A percentile compares a stretch with the other conserved stretches of the same genome.
phyloP scores from a whole-genome alignment of 2,113 vertebrate species.

The Desmodus rotundus region DNA sequence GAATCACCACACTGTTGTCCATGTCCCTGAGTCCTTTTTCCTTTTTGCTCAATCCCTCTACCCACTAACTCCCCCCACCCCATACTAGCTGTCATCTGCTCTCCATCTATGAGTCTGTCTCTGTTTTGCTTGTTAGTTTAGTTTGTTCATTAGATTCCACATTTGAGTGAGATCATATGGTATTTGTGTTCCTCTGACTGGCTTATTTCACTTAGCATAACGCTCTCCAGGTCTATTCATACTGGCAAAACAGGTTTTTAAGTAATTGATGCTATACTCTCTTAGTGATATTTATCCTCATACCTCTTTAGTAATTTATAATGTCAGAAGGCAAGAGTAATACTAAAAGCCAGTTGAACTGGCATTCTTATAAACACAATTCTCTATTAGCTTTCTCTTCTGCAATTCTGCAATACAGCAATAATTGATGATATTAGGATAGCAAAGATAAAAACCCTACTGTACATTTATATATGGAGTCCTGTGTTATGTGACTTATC shows the following conservation, averaged over 20 bases:
- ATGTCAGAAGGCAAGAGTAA: background rate
- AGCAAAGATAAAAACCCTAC: background rate
- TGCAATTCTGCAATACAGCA: background rate
- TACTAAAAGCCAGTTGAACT: background rate
- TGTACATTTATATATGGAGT: background rate
- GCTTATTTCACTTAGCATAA: too few species aligned
- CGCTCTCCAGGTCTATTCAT: too few species aligned
- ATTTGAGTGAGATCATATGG: too few species aligned
- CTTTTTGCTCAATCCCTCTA: too few species aligned
- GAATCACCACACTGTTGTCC: too few species aligned
- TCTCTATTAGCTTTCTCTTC: background rate
- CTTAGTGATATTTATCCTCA: background rate
- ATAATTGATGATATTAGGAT: background rate
- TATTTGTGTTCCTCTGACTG: too few species aligned
- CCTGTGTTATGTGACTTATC: background rate
- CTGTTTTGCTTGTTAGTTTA: too few species aligned
- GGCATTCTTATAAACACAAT: background rate
- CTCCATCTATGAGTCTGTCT: too few species aligned
- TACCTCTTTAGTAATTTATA: background rate
- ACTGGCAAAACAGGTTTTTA: background rate
- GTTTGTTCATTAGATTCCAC: too few species aligned
- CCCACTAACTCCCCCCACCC: too few species aligned
- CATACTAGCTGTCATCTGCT: too few species aligned
- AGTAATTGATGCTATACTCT: background rate
- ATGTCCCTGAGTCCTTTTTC: too few species aligned